phyloP scores from a whole-genome alignment of 2,888 invertebrate species.

The Branchinecta sandiegonensis region DNA sequence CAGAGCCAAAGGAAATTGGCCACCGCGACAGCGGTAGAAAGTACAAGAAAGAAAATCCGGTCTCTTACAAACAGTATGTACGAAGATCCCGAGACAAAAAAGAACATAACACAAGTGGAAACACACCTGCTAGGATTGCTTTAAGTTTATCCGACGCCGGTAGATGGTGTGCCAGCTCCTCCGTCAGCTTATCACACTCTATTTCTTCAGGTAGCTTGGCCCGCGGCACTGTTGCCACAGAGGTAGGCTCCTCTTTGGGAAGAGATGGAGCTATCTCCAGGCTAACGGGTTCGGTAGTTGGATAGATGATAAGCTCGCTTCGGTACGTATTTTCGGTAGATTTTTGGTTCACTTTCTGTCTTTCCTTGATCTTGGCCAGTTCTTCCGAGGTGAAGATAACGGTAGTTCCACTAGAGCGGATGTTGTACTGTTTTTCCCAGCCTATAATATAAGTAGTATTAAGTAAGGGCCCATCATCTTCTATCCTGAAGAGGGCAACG shows the following conservation, averaged over 20 bases:
- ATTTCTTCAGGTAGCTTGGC: conserved; percentile 56
- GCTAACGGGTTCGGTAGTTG: conserved; percentile 13
- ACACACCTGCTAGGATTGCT: conserved; percentile 41
- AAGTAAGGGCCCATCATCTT: too few relatives aligned
- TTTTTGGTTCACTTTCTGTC: conserved; percentile 21
- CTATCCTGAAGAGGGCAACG: too few relatives aligned
- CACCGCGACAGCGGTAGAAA: too few relatives aligned
- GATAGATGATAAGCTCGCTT: conserved; percentile 17
- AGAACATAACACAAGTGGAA: neutral
- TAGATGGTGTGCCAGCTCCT: conserved; percentile 36
- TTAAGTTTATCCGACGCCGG: conserved; percentile 46
- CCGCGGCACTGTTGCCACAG: conserved; percentile 31
- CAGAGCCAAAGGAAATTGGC: too few relatives aligned
- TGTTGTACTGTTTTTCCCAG: conserved; percentile 33
- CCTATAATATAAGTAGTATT: conserved; percentile 26
- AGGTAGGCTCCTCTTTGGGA: conserved; percentile 28
- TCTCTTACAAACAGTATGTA: too few relatives aligned
- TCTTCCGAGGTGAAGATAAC: conserved; percentile 33
- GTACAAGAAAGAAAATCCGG: too few relatives aligned
- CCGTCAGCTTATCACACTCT: conserved; percentile 54
- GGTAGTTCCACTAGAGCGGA: conserved; percentile 32
- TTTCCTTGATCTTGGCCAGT: conserved; percentile 26
- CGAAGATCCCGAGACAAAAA: too few relatives aligned
- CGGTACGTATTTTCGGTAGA: conserved; percentile 26
- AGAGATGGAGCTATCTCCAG: conserved; percentile 35